Evolutionary conservation across 2,797 vertebrate species (phyloP).

Genomic region (Adelosebastes latens): DNA sequence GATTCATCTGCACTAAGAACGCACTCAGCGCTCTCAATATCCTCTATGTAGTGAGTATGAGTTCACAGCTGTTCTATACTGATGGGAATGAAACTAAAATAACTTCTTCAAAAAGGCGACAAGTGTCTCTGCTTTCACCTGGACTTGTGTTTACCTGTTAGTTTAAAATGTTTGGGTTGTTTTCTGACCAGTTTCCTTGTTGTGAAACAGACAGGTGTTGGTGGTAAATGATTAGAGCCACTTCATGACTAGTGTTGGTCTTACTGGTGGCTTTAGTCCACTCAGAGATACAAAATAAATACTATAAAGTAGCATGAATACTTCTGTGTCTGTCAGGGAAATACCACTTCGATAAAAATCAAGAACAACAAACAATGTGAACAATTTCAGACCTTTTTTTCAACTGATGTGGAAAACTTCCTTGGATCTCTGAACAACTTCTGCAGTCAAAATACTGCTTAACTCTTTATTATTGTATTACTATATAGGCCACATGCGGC

Average conservation of each 20-base stretch:
- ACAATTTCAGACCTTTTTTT: background rate
- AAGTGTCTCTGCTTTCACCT: background rate
- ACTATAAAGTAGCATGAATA: background rate
- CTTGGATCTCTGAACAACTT: background rate
- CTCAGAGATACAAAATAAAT: rapidly evolving
- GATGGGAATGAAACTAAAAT: background rate
- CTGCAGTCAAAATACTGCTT: background rate
- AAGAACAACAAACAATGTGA: background rate
- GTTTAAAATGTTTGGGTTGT: background rate
- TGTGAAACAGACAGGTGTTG: too few relatives aligned
- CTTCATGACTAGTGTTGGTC: background rate
- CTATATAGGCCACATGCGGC: background rate
- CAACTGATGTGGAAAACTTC: too few relatives aligned
- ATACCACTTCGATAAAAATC: background rate
- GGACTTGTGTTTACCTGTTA: too few relatives aligned
- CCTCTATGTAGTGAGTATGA: constrained; percentile 63
- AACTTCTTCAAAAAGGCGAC: background rate
- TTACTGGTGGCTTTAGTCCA: background rate
- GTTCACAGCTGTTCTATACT: rapidly evolving
- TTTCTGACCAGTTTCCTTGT: too few relatives aligned
- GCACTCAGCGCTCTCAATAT: constrained; percentile 69
- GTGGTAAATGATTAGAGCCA: background rate
- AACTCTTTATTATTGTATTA: background rate
- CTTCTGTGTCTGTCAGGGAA: background rate
- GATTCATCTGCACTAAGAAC: constrained; percentile 68